Evolutionary conservation across 2,888 invertebrate species (phyloP).

Genomic region (Troides oblongomaculatus): DNA sequence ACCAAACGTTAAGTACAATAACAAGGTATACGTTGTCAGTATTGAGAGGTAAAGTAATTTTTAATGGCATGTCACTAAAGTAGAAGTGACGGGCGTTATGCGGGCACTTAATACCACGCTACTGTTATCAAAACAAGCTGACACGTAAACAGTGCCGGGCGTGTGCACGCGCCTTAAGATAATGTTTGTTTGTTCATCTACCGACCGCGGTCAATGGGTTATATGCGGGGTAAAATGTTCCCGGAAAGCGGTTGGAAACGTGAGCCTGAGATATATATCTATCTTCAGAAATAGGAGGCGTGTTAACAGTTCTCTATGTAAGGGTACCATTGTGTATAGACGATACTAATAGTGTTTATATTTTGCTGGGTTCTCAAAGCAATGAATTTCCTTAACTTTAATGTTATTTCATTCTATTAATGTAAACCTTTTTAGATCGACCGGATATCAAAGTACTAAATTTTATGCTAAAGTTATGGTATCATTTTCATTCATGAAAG

Average conservation of each 20-base stretch:
- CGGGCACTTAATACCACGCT: constrained; percentile 34
- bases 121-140: constrained; percentile 65
- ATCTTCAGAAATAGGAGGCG: constrained; percentile 19
- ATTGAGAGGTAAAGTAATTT: no score
- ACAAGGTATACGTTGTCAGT: no score
- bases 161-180: constrained; percentile 58
- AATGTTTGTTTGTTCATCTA: constrained; percentile 55
- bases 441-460: no score
- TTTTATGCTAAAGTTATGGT: no score
- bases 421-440: no score
- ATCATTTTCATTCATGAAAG: no score
- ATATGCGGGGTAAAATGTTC: constrained; percentile 32
- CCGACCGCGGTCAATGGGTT: constrained; percentile 40
- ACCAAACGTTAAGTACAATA: no score
- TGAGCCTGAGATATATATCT: constrained; percentile 36
- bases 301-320: constrained; percentile 10
- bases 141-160: constrained; percentile 59
- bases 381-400: no score
- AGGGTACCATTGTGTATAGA: background rate
- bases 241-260: constrained; percentile 32
- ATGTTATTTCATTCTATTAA: no score
- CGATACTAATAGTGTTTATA: background rate
- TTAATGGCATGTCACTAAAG: background rate
- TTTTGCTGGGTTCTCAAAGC: background rate
- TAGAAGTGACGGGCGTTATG: background rate